A percentile compares a stretch with the other conserved stretches of the same genome.
phyloP scores from a whole-genome alignment of 2,888 invertebrate genomes.

The Zeuzera pyrina region DNA sequence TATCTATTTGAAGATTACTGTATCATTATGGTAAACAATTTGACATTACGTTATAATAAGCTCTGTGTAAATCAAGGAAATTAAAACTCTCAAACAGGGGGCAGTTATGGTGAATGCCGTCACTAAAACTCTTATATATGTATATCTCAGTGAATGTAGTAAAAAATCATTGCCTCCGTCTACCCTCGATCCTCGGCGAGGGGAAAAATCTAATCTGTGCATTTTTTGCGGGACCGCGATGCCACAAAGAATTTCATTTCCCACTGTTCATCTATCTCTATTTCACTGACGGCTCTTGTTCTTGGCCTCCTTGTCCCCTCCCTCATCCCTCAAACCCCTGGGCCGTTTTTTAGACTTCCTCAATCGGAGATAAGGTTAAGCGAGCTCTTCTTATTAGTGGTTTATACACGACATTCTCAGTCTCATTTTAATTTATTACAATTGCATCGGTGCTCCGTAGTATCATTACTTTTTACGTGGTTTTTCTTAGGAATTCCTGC shows the following conservation, averaged over 20 bases:
- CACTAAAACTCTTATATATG: slow-evolving; percentile 70
- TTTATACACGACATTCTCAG: slow-evolving; percentile 52
- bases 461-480: no score
- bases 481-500: no score
- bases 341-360: slow-evolving; percentile 69
- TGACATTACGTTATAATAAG: no score
- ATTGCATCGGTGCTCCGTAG: slow-evolving; percentile 21
- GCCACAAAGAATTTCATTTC: slow-evolving; percentile 76
- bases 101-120: slow-evolving; percentile 67
- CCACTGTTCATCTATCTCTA: slow-evolving; percentile 75
- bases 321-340: slow-evolving; percentile 30
- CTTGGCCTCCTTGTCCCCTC: slow-evolving; percentile 48
- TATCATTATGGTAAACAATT: no score
- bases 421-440: slow-evolving; percentile 48
- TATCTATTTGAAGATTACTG: no score
- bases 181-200: slow-evolving; percentile 61
- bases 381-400: slow-evolving; percentile 66
- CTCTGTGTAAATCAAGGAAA: slow-evolving; percentile 41
- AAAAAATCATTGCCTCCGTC: slow-evolving; percentile 73
- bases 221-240: slow-evolving; percentile 75
- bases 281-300: slow-evolving; percentile 73
- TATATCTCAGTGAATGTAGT: slow-evolving; percentile 66
- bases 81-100: slow-evolving; percentile 68
- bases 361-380: slow-evolving; percentile 71
- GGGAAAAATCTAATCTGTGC: slow-evolving; percentile 74